Evolutionary conservation across 2,888 invertebrate species (phyloP), one percentile per base, ranked within the genome.

Genomic region (Acrobasis consociella): DNA sequence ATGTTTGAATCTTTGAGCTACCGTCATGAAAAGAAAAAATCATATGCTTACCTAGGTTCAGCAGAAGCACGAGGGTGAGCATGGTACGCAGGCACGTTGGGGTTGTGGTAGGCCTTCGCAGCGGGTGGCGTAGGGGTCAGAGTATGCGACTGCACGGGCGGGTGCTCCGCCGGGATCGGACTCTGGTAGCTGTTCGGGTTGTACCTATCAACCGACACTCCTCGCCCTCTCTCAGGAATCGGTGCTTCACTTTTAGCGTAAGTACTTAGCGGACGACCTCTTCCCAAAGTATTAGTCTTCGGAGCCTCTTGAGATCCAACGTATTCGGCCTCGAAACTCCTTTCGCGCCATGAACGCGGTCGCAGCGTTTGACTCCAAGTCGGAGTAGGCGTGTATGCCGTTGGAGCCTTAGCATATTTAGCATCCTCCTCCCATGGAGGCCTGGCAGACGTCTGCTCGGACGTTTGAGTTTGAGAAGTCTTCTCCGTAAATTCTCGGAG

Each of bases 351-450:
- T 1, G 91, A 86, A 56, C 86, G 86, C 5, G 93, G 93, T 70
- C 88, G 77, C 62, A 93, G 70, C 0, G 93, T 91, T 71, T 93
- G 93, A 67, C 90, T 93, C 93, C 93, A 93, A 2, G 88, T 86
- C 1, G 91, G 90, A 1, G 89, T 89, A 0, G 85, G 79, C 5
- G 85, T 85, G 63, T 87, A 86, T 17, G 78, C 73, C 22, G 82
- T 73, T 52, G 82, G 77, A 49, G 82, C 75, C 67, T 88, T 88
- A 1, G 70, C 73, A 67, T 84, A 91, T 64, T 83, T 87, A 0
- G 77, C 67, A 56, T 91, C 87, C 10, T 80, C 78, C 72, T 91
- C 86, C 93, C 93, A 93, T 31, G 92, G 90, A 15, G 92, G 91
- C 62, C 82, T 85, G 0, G 86, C 81, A 49, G 78, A 82, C 0